Base-by-base conservation (phyloP, 2,888 invertebrate species). In the Chaetoderma sp. region DNA sequence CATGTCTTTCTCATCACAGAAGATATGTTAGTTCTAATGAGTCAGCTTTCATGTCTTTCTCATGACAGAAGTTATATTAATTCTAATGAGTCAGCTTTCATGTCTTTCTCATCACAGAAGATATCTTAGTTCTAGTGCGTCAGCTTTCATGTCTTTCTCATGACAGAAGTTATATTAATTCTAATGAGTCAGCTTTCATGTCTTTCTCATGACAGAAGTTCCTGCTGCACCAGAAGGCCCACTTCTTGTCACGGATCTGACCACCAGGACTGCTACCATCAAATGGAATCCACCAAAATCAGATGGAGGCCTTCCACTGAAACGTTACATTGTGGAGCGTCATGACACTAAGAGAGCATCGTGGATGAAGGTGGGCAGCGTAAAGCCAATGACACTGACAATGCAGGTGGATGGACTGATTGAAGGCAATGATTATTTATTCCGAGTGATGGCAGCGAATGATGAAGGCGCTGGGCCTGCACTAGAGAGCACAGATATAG, bases 381-480 rank as follows among this genome's bases (percentile, higher is more conserved):
- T 78, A 0, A 68, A 77, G 56, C 68, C 76, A n/a, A 67, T 60
- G 25, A 65, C 65, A 16, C 71, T 66, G 21, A 67, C 76, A 6
- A 73, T 72, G 62, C 75, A 75, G 2, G 67, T 82, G 0, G 71
- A 78, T 4, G 73, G 75, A 4, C 89, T 98, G 18, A 91, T 93
- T 33, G 96, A 96, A 86, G 96, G 96, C 59, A 94, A 96, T 88
- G 92, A 92, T 0, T 95, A 96, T 82, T 93, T 94, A 82, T 96
- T 96, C 90, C 90, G 95, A 21, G 94, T 96, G 0, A 90, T 91
- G 63, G 95, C 95, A 13, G 90, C 94, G 28, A 95, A 95, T 88
- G 93, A 93, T 74, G 96, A 96, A 4, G 98, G 98, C 1, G 93
- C 93, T 0, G 95, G 98, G 55, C 94, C 94, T 72, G 93, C 97